A percentile compares a stretch with the other conserved stretches of the same genome.
These are phyloP conservation scores for Cephus cinctus DNA, from an alignment of 1,140 invertebrate genomes.

Conservation along the genomic window DNA sequence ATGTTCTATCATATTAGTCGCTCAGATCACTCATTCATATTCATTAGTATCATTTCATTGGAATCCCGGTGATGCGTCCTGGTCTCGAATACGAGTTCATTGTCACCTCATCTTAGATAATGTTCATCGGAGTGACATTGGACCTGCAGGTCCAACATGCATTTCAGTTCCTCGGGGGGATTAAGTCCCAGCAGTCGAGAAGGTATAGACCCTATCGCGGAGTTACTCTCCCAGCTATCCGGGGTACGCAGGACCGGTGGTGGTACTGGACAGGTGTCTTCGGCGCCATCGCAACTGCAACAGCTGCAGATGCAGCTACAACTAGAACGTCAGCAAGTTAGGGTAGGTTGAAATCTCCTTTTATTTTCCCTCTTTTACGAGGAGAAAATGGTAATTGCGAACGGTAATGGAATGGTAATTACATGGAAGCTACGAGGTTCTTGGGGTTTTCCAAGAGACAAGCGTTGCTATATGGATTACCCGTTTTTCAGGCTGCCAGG, in stretches of 20 bases:
- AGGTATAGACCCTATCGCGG: constrained; percentile 89
- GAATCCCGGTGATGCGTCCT: too few species aligned
- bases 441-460: too few species aligned
- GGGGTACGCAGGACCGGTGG: constrained; percentile 75
- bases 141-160: constrained; percentile 78
- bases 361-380: background rate
- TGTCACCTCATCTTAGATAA: constrained; percentile 28
- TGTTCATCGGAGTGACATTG: constrained; percentile 31
- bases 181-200: constrained; percentile 85
- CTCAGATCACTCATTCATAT: background rate
- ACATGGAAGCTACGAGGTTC: too few species aligned
- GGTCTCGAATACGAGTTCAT: constrained; percentile 6
- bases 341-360: constrained; percentile 58
- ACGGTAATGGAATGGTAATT: too few species aligned
- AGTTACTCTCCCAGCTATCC: constrained; percentile 88
- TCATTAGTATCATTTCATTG: too few species aligned
- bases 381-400: background rate
- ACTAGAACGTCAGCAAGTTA: constrained; percentile 81
- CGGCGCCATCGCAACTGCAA: constrained; percentile 77
- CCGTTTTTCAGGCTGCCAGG: constrained; percentile 67
- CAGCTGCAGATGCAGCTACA: constrained; percentile 90
- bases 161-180: constrained; percentile 82
- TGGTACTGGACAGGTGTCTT: constrained; percentile 58
- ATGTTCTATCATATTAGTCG: background rate
- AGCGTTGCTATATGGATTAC: too few species aligned